Percentiles rank a stretch among this genome's conserved stretches.
These are phyloP conservation scores for Gryon sp. DNA, from an alignment of 1,140 invertebrate species.

Conservation along the genomic window DNA sequence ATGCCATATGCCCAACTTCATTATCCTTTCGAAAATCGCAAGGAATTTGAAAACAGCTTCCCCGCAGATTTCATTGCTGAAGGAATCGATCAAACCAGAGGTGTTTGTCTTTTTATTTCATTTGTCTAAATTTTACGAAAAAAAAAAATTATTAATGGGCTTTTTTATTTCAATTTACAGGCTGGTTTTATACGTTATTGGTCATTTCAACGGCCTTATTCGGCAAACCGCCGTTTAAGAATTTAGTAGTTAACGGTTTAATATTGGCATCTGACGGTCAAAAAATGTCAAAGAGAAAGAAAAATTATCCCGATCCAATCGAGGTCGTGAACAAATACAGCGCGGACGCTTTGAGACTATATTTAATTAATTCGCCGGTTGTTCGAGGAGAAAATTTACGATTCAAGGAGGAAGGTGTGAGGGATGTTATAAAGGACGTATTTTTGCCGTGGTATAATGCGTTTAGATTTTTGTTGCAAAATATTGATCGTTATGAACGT, in stretches of 20 bases:
- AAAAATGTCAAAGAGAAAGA: conserved; percentile 99
- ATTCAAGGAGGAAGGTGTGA: conserved; percentile 98
- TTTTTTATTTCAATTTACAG: neutral
- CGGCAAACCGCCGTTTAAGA: conserved; percentile 98
- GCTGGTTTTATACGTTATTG: conserved; percentile 99
- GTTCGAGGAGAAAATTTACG: conserved; percentile 97
- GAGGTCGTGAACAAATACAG: conserved; percentile 96
- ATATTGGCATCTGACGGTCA: conserved; percentile 97
- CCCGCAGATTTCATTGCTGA: conserved; percentile 99
- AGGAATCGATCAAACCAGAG: conserved; percentile 99
- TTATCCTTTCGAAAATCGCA: conserved; percentile 96
- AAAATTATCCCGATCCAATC: conserved; percentile 99
- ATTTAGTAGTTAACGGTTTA: conserved; percentile 97
- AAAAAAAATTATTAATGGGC: no score
- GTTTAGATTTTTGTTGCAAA: conserved; percentile 96
- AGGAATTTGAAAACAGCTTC: conserved; percentile 96
- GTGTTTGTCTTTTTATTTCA: conserved; percentile 8
- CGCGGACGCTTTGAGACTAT: conserved; percentile 96
- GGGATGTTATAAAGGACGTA: conserved; percentile 97
- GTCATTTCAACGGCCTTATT: conserved; percentile 98
- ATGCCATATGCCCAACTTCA: conserved; percentile 99
- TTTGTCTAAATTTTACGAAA: no score
- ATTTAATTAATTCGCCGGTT: conserved; percentile 98
- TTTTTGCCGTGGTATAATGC: conserved; percentile 99
- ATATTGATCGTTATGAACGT: conserved; percentile 90